Base-by-base conservation (phyloP, 2,888 invertebrate species). In the Drosophila incognita region DNA sequence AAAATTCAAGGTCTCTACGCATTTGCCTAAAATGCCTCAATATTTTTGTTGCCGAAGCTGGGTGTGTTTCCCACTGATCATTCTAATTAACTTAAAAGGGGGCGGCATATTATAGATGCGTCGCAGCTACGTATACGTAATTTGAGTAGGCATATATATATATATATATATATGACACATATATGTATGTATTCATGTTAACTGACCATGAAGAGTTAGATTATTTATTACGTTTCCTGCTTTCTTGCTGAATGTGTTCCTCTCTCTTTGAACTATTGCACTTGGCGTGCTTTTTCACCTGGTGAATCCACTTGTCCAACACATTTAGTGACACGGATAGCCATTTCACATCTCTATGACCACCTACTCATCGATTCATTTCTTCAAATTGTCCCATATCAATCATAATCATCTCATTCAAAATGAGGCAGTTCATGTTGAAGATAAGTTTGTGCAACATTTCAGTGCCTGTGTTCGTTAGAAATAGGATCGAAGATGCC, bases 141-240 rank as follows among this genome's bases (percentile, higher is more conserved):
- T 80, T 69, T 53, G 18, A 38, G 13, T 40, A 46, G 27, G 36
- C 38, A 35, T 31, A 21, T 46, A 24, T 24, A 36, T 21, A n/a
- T 10, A 8, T 40, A 35, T 21, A 6, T 24, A 2, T 40, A 13
- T 46, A 13, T 13, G 7, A 31, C 1, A 27, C 27, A 27, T 27
- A 13, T 11, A 42, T 42, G 3, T 42, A 46, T 21, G 18, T 48
- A 29, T n/a, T 4, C 18, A 29, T 52, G 56, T 36, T 13, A 58
- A 60, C 21, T 82, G 78, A 77, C 83, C 83, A 69, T 86, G 88
- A 88, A 70, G 69, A 67, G 54, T 58, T 49, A 46, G 54, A 21
- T 66, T 56, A 46, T 61, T 51, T 56, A 38, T 57, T 35, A 38
- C 7, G 24, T 24, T 46, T 24, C 46, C 36, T 42, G 63, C 53